phyloP scores from a whole-genome alignment of 2,888 invertebrate species.

The Chaetogeoica ovagalla region DNA sequence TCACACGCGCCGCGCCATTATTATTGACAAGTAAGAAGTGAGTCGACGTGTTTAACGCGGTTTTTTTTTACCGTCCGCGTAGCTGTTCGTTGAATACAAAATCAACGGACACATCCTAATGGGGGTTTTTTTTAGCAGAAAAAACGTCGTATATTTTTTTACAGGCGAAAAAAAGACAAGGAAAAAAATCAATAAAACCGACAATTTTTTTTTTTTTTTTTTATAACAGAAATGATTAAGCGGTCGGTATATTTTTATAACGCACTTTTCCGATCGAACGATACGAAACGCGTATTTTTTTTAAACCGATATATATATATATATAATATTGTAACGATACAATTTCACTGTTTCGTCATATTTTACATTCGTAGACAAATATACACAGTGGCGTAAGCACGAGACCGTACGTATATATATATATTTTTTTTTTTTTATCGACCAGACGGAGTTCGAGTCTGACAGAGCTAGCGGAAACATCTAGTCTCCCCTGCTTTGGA shows the following conservation, averaged over 20 bases:
- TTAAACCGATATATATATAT: no score
- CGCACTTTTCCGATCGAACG: background rate
- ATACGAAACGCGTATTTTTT: background rate
- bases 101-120: background rate
- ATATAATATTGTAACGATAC: no score
- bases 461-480: no score
- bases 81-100: slow-evolving; percentile 5
- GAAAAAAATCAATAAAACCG: slow-evolving; percentile 14
- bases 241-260: background rate
- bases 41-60: background rate
- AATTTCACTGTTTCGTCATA: no score
- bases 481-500: no score
- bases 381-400: no score
- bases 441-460: no score
- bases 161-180: background rate
- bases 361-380: no score
- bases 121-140: background rate
- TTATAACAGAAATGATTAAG: background rate
- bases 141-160: slow-evolving; percentile 14
- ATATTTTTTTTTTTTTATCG: no score
- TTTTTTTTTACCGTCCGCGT: background rate
- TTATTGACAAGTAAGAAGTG: background rate
- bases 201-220: background rate
- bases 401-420: no score
- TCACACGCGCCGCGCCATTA: background rate